phyloP scores from a whole-genome alignment of 2,113 vertebrate genomes.

The Aix galericulata region DNA sequence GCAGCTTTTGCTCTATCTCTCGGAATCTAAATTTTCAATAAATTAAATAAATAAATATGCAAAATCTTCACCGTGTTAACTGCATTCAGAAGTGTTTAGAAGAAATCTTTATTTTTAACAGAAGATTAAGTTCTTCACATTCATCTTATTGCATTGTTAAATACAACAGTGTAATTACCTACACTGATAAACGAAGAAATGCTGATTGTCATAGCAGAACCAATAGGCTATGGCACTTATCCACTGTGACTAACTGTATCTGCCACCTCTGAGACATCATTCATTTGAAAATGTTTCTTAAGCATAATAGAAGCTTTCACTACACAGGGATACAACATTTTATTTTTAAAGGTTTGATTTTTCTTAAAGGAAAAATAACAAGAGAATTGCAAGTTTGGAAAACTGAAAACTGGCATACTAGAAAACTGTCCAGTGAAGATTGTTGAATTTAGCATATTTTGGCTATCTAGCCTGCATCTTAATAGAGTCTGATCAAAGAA shows the following conservation, averaged over 20 bases:
- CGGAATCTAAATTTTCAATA: not conserved
- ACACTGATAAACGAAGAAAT: not conserved
- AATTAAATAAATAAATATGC: no score
- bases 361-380: not conserved
- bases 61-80: not conserved
- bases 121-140: not conserved
- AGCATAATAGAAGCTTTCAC: not conserved
- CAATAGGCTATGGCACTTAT: constrained; percentile 22
- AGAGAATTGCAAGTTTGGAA: not conserved
- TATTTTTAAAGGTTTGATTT: not conserved
- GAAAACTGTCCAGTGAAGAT: not conserved
- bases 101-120: not conserved
- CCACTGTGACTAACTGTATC: constrained; percentile 39
- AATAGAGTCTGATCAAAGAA: not conserved
- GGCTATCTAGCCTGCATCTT: not conserved
- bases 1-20: not conserved
- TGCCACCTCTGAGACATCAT: not conserved
- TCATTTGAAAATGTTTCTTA: not conserved
- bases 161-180: not conserved
- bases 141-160: not conserved
- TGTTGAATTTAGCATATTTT: not conserved
- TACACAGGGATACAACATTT: not conserved
- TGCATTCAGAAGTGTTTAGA: not conserved
- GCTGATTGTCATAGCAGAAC: constrained; percentile 40
- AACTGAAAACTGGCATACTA: not conserved